Percentiles rank a stretch among this genome's conserved stretches.
phyloP scores from a whole-genome alignment of 2,888 invertebrate species.

The Cryptocephalus primarius region DNA sequence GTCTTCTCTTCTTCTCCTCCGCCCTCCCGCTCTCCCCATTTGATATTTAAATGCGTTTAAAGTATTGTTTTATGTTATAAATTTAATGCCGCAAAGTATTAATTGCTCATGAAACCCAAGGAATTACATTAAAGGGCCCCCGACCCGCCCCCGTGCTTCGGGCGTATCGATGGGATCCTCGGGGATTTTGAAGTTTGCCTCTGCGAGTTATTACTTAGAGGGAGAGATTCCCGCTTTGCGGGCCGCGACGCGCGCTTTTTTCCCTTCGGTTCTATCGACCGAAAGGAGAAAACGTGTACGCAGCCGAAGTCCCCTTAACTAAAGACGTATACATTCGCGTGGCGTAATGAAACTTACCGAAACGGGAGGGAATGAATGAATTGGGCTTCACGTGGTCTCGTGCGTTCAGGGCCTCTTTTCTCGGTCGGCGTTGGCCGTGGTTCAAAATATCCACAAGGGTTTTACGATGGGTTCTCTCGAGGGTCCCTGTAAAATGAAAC shows the following conservation, averaged over 20 bases:
- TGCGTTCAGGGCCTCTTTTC: too few relatives aligned
- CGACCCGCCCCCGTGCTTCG: too few relatives aligned
- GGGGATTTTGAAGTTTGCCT: slow-evolving; percentile 21
- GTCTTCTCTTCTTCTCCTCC: neutral
- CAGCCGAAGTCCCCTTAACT: too few relatives aligned
- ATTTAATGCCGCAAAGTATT: slow-evolving; percentile 28
- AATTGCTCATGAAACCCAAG: slow-evolving; percentile 20
- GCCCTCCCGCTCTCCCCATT: slow-evolving; percentile 20
- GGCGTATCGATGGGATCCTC: slow-evolving; percentile 18
- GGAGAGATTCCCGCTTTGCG: slow-evolving; percentile 1
- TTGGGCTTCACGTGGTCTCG: too few relatives aligned
- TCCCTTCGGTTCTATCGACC: neutral
- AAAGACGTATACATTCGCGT: too few relatives aligned
- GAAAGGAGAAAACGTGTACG: too few relatives aligned
- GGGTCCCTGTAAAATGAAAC: too few relatives aligned
- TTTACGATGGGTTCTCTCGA: too few relatives aligned
- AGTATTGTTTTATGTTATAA: slow-evolving; percentile 32
- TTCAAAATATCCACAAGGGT: too few relatives aligned
- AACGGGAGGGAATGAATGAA: too few relatives aligned
- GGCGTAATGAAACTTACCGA: too few relatives aligned
- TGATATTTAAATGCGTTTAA: slow-evolving; percentile 21
- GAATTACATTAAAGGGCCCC: slow-evolving; percentile 18
- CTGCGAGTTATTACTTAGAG: slow-evolving; percentile 10
- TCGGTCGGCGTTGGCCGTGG: too few relatives aligned
- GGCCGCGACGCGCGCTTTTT: neutral